These are phyloP conservation scores for Thunnus thynnus DNA, from an alignment of 2,113 vertebrate species.

Conservation along the genomic window DNA sequence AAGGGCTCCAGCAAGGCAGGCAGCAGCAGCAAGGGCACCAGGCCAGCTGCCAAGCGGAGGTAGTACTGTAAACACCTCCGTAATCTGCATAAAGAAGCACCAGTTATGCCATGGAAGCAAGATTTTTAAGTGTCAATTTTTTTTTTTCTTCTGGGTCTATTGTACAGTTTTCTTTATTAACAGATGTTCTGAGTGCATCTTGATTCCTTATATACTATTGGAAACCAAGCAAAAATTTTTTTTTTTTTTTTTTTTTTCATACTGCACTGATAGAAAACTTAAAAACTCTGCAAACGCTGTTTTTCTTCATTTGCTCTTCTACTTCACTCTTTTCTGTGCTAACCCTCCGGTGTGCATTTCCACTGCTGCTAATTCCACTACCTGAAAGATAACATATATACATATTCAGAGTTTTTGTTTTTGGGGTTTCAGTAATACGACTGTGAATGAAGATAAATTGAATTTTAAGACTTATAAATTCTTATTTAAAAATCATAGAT, in stretches of 20 bases:
- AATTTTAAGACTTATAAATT: conserved; percentile 81
- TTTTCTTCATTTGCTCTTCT: conserved; percentile 49
- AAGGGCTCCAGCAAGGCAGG: conserved; percentile 95
- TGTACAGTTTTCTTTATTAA: conserved; percentile 78
- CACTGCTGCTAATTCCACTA: conserved; percentile 83
- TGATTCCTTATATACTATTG: conserved; percentile 59
- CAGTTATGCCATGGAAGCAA: conserved; percentile 59
- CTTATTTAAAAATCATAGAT: conserved; percentile 84
- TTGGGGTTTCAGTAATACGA: conserved; percentile 65
- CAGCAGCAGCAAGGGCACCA: conserved; percentile 89
- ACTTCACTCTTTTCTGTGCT: conserved; percentile 53
- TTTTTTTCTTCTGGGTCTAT: conserved; percentile 48
- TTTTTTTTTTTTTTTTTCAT: conserved; percentile 32
- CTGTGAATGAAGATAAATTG: conserved; percentile 83
- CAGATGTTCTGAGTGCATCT: conserved; percentile 66
- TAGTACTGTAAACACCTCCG: conserved; percentile 83
- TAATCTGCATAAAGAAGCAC: conserved; percentile 40
- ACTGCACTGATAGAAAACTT: conserved; percentile 68
- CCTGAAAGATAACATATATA: conserved; percentile 81
- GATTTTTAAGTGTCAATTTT: conserved; percentile 70
- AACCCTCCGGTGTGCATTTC: conserved; percentile 64
- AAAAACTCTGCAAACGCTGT: conserved; percentile 43
- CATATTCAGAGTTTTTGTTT: conserved; percentile 68
- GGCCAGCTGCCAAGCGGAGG: conserved; percentile 93
- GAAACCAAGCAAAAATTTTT: conserved; percentile 37